phyloP scores from a whole-genome alignment of 1,140 invertebrate genomes.

The Pogonomyrmex californicus region DNA sequence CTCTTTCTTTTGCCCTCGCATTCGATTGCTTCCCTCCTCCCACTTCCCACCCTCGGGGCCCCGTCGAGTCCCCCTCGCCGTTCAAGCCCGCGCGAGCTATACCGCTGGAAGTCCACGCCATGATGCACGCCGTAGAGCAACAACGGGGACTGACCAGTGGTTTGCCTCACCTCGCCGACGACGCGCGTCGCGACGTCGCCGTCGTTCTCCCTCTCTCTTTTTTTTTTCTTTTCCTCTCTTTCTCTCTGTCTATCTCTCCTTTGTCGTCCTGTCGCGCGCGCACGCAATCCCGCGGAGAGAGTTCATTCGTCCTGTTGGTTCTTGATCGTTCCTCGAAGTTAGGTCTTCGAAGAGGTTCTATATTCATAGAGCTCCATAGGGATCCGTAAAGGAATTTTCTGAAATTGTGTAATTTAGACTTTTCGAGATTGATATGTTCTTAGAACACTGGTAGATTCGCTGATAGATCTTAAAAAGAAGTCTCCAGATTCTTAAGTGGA shows the following conservation, averaged over 20 bases:
- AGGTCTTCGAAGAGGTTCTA: neutral
- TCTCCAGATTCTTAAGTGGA: neutral
- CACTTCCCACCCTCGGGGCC: conserved; percentile 6
- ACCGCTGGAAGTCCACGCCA: conserved; percentile 74
- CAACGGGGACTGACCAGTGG: conserved; percentile 68
- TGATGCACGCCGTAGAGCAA: conserved; percentile 76
- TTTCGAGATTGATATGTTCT: neutral
- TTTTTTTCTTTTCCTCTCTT: neutral
- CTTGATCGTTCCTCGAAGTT: neutral
- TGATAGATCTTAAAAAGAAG: neutral
- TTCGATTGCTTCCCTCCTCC: conserved; percentile 19
- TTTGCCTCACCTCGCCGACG: conserved; percentile 69
- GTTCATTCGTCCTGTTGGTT: conserved; percentile 13
- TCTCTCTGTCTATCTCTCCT: conserved; percentile 6
- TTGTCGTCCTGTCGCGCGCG: neutral
- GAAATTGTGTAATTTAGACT: neutral
- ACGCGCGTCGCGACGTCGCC: conserved; percentile 67
- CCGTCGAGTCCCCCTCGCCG: conserved; percentile 58
- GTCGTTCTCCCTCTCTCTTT: conserved; percentile 35
- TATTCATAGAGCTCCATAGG: too few species aligned
- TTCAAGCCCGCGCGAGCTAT: conserved; percentile 65
- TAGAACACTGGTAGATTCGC: neutral
- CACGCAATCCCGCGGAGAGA: neutral
- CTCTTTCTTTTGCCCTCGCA: conserved; percentile 25
- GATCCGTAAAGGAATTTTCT: neutral